Evolutionary conservation across 2,888 invertebrate genomes (phyloP).

Genomic region (Hirtodrosophila histrioides): DNA sequence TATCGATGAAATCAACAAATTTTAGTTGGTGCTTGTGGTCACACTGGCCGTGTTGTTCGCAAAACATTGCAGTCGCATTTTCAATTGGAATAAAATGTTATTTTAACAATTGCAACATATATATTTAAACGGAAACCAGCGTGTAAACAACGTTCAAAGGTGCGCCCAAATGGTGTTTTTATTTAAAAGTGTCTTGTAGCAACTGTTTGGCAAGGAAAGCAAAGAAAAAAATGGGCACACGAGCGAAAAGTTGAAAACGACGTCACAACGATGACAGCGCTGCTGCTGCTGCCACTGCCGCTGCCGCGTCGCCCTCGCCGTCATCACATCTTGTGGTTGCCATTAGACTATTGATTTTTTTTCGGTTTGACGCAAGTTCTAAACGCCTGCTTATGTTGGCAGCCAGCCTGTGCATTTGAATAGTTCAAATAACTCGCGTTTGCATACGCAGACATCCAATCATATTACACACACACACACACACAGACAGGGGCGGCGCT

Average conservation of each 20-base stretch:
- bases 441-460: slow-evolving; percentile 11
- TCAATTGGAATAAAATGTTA: slow-evolving; percentile 61
- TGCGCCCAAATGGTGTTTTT: slow-evolving; percentile 17
- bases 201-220: background rate
- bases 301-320: slow-evolving; percentile 28
- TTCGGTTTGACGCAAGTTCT: slow-evolving; percentile 8
- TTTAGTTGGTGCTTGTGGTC: slow-evolving; percentile 14
- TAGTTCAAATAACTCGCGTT: slow-evolving; percentile 12
- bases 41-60: slow-evolving; percentile 40
- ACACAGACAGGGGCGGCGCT: slow-evolving; percentile 17
- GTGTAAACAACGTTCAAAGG: slow-evolving; percentile 47
- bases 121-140: slow-evolving; percentile 4
- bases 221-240: slow-evolving; percentile 35
- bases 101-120: slow-evolving; percentile 36
- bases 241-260: slow-evolving; percentile 44
- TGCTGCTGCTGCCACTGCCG: slow-evolving; percentile 5
- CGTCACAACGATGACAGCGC: slow-evolving; percentile 47
- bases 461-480: slow-evolving; percentile 4
- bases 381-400: slow-evolving; percentile 10
- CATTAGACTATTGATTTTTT: slow-evolving; percentile 61
- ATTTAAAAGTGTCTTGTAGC: background rate
- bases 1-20: slow-evolving; percentile 8
- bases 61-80: slow-evolving; percentile 62
- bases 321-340: slow-evolving; percentile 46
- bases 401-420: slow-evolving; percentile 3